Conservation (phyloP, 2,113 vertebrate species). For the Microtus ochrogaster region DNA sequence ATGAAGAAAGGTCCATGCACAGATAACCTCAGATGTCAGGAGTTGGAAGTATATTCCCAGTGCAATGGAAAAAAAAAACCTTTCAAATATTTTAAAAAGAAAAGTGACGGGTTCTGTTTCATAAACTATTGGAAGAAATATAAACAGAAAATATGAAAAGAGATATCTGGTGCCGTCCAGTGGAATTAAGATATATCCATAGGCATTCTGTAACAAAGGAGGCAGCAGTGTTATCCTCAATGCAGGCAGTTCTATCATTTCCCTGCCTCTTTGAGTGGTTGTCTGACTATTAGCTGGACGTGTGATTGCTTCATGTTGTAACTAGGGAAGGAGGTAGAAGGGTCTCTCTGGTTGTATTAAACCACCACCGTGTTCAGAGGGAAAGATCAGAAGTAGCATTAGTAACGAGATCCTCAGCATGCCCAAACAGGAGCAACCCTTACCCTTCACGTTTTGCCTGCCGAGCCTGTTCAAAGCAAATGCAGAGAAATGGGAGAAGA, state of each 20-base stretch:
- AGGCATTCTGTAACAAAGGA: background rate
- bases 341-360: background rate
- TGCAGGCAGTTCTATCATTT: background rate
- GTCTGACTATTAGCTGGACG: no score
- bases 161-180: background rate
- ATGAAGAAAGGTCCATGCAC: background rate
- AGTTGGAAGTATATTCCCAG: background rate
- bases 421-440: background rate
- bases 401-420: background rate
- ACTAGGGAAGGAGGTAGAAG: no score
- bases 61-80: background rate
- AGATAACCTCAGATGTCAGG: background rate
- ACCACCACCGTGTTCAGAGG: background rate
- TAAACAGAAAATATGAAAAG: background rate
- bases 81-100: background rate
- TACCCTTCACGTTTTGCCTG: background rate
- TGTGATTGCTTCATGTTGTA: background rate
- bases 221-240: background rate
- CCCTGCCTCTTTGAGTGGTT: background rate
- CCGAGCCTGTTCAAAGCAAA: background rate
- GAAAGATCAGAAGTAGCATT: background rate
- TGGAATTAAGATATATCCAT: background rate
- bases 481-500: background rate
- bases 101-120: background rate
- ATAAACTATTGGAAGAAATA: background rate